phyloP scores from a whole-genome alignment of 2,888 invertebrate genomes.

The Papilio protenor region DNA sequence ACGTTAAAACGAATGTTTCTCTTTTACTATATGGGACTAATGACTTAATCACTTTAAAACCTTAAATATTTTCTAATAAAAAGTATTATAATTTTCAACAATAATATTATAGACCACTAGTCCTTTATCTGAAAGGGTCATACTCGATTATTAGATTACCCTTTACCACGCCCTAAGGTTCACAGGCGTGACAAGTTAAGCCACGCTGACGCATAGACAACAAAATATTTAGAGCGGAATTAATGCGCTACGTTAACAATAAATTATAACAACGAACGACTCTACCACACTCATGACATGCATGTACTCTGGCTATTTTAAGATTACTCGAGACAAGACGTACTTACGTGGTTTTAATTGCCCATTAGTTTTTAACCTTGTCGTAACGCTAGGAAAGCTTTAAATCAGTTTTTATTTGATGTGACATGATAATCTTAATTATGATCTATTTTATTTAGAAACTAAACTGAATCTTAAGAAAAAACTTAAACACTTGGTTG shows the following conservation, averaged over 20 bases:
- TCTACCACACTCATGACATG: constrained; percentile 6
- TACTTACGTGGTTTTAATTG: constrained; percentile 19
- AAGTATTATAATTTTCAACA: not conserved
- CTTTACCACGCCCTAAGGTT: constrained; percentile 40
- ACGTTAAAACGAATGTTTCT: not conserved
- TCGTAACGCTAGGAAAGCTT: not conserved
- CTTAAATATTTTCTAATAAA: not conserved
- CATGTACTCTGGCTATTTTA: constrained; percentile 19
- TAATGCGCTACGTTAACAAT: constrained; percentile 40
- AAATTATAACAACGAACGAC: constrained; percentile 38
- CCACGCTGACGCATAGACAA: constrained; percentile 40
- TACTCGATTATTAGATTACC: constrained; percentile 31
- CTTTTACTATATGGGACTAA: not conserved
- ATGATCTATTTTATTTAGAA: not conserved
- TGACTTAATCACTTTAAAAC: not conserved
- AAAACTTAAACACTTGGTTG: not conserved
- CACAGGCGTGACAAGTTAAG: constrained; percentile 35
- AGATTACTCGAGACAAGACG: constrained; percentile 12
- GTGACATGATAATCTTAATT: constrained; percentile 17
- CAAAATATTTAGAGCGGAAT: constrained; percentile 44
- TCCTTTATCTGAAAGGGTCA: not conserved
- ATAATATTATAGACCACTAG: not conserved
- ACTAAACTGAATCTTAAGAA: not conserved
- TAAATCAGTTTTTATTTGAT: not conserved
- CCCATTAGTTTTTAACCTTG: constrained; percentile 14